Percentiles rank a stretch among this genome's conserved stretches.
Evolutionary conservation across 2,888 invertebrate genomes (phyloP).

Genomic region (Caenorhabditis panamensis): DNA sequence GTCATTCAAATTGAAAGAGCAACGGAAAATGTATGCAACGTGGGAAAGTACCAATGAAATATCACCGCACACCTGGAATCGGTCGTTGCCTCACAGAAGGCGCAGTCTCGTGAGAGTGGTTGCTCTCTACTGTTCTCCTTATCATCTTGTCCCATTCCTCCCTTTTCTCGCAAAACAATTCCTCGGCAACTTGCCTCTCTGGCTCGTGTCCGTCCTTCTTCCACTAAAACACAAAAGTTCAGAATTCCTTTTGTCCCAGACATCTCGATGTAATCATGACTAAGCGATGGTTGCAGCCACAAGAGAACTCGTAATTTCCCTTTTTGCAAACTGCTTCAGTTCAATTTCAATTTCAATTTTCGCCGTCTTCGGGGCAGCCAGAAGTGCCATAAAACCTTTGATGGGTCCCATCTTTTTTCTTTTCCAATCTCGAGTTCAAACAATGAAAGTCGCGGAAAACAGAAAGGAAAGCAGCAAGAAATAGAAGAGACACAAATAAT

Average conservation of each 20-base stretch:
- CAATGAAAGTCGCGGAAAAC: constrained; percentile 11
- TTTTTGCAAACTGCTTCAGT: constrained; percentile 18
- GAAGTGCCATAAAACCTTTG: constrained; percentile 39
- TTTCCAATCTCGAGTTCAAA: constrained; percentile 49
- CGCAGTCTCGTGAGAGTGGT: constrained; percentile 1
- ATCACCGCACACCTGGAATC: neutral
- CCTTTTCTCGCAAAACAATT: neutral
- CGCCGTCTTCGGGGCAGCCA: neutral
- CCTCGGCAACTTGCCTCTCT: neutral
- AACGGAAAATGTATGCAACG: neutral
- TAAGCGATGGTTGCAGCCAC: constrained; percentile 12
- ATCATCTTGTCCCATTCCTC: constrained; percentile 12
- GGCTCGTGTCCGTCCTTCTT: neutral
- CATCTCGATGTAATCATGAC: constrained; percentile 27
- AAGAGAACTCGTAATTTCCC: constrained; percentile 40
- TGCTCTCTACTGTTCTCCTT: constrained; percentile 14
- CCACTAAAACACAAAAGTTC: constrained; percentile 28
- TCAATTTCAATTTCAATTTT: constrained; percentile 53
- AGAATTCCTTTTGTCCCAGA: neutral
- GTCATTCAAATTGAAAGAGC: neutral
- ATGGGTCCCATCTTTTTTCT: constrained; percentile 18
- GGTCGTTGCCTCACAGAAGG: neutral
- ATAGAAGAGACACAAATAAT: constrained; percentile 19
- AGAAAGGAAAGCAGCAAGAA: neutral
- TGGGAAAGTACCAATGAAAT: neutral